phyloP scores from a whole-genome alignment of 2,888 invertebrate genomes.

The Pyrrhia umbra region DNA sequence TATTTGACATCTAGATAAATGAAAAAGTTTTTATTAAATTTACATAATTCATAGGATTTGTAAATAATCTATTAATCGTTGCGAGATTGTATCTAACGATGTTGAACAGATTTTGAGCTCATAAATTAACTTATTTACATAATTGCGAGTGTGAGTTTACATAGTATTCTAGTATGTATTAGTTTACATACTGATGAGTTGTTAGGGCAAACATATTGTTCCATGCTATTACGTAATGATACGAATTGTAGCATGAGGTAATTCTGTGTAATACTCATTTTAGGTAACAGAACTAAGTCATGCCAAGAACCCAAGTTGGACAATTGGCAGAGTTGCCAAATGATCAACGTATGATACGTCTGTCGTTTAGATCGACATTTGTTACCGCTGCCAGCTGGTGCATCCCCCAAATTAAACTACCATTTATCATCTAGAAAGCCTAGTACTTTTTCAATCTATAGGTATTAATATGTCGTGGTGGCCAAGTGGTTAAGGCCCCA shows the following conservation, averaged over 20 bases:
- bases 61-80: not conserved
- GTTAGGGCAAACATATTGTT: conserved; percentile 19
- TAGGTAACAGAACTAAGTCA: not conserved
- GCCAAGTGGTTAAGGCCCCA: no score
- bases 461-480: no score
- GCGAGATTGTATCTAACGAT: not conserved
- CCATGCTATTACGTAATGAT: conserved; percentile 1
- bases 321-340: conserved; percentile 32
- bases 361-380: conserved; percentile 7
- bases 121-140: conserved; percentile 1
- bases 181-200: conserved; percentile 10
- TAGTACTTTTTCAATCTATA: not conserved
- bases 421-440: not conserved
- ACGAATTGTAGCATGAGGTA: not conserved
- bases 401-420: conserved; percentile 20
- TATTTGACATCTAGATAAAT: not conserved
- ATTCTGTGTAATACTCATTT: conserved; percentile 2
- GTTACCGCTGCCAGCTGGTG: conserved; percentile 31
- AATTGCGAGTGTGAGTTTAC: not conserved
- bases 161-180: not conserved
- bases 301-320: conserved; percentile 18
- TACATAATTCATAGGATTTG: not conserved
- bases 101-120: not conserved
- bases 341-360: conserved; percentile 9
- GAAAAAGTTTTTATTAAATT: conserved; percentile 17